phyloP scores from a whole-genome alignment of 1,140 invertebrate species.

The Calycopis cecrops region DNA sequence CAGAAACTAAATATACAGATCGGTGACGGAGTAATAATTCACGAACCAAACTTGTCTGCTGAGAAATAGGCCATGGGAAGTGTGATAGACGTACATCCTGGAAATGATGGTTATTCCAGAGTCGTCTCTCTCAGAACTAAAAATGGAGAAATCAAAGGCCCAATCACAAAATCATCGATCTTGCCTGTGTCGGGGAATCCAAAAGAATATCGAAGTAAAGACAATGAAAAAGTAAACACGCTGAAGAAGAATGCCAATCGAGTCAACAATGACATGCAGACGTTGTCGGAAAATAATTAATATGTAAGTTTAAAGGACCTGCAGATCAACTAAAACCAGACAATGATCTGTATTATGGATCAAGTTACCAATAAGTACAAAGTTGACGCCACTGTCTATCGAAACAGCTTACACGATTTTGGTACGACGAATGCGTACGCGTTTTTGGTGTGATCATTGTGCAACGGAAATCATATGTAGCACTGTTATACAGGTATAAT shows the following conservation, averaged over 20 bases:
- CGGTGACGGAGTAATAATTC: neutral
- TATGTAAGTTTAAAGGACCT: neutral
- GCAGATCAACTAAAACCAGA: neutral
- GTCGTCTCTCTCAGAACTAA: too few relatives aligned
- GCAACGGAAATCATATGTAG: constrained; percentile 1
- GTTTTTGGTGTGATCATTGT: neutral
- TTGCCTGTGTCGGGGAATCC: neutral
- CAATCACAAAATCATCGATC: neutral
- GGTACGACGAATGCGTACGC: neutral
- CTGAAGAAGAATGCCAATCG: neutral
- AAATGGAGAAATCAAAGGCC: neutral
- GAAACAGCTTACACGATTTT: neutral
- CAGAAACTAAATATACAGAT: constrained; percentile 5
- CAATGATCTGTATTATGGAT: neutral
- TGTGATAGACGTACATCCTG: neutral
- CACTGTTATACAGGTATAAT: neutral
- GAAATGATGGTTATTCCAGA: too few relatives aligned
- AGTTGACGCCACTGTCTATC: neutral
- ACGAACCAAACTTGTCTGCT: constrained; percentile 1
- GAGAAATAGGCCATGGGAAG: constrained; percentile 1
- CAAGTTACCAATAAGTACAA: neutral
- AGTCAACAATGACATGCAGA: neutral
- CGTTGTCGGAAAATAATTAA: neutral
- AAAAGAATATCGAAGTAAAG: neutral
- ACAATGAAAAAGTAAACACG: neutral